Percentiles rank a stretch among this genome's conserved stretches.
phyloP scores from a whole-genome alignment of 2,888 invertebrate species.

The Heliconius charithonia region DNA sequence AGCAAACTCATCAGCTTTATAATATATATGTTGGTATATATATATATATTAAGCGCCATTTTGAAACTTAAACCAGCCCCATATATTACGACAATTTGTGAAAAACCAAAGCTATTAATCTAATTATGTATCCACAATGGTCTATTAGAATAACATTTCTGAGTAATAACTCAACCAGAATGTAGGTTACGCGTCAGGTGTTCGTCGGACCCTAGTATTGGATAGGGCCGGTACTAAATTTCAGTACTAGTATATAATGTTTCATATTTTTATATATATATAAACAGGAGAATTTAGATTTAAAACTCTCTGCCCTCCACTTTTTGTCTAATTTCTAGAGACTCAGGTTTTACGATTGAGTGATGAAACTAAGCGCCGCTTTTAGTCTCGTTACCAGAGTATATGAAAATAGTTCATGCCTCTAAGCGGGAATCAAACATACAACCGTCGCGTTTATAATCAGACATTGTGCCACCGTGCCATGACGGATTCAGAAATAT shows the following conservation, averaged over 20 bases:
- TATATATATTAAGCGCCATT: not conserved
- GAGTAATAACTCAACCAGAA: conserved; percentile 36
- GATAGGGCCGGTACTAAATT: not conserved
- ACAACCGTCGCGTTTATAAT: no score
- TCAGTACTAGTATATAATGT: not conserved
- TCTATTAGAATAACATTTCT: conserved; percentile 41
- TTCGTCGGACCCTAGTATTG: conserved; percentile 15
- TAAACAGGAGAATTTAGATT: not conserved
- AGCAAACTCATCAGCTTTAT: no score
- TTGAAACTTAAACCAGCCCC: no score
- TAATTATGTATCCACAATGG: conserved; percentile 40
- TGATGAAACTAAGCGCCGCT: no score
- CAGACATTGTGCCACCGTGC: no score
- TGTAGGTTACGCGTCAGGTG: conserved; percentile 46
- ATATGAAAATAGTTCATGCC: no score
- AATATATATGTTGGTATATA: no score
- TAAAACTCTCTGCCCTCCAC: not conserved
- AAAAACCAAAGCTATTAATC: conserved; percentile 39
- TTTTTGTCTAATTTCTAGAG: not conserved
- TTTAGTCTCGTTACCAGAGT: no score
- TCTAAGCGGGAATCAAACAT: no score
- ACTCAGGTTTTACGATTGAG: no score
- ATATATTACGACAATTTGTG: conserved; percentile 9
- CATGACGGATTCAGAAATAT: no score
- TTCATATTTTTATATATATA: not conserved